Evolutionary conservation across 35 echinoderm and acorn worm species (phyloP).

Genomic region (Ophioderma brevispina): DNA sequence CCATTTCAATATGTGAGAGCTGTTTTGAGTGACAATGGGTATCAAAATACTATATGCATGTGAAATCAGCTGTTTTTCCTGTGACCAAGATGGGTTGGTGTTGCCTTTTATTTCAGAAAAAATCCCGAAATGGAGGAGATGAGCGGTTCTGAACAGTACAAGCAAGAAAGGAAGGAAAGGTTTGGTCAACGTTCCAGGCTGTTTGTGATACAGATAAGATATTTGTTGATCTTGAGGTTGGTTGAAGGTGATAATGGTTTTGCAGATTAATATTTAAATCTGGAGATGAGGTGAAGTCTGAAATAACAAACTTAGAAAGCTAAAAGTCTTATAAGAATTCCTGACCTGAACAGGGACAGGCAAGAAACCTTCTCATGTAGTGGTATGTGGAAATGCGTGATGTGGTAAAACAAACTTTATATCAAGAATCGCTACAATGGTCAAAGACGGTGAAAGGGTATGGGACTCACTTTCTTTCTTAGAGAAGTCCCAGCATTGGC

Average conservation of each 20-base stretch:
- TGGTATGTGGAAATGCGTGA: conserved; percentile 1
- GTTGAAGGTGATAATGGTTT: too few relatives aligned
- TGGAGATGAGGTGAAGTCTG: too few relatives aligned
- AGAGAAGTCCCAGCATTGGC: background rate
- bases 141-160: background rate
- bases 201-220: background rate
- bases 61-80: too few relatives aligned
- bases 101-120: background rate
- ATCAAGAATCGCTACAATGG: conserved; percentile 14
- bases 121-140: background rate
- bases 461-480: too few relatives aligned
- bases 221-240: background rate
- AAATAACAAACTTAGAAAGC: background rate
- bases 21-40: too few relatives aligned
- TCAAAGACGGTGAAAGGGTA: background rate
- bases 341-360: background rate
- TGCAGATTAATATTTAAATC: too few relatives aligned
- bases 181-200: background rate
- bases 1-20: too few relatives aligned
- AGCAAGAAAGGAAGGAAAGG: background rate
- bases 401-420: conserved; percentile 12
- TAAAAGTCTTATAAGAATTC: background rate
- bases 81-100: too few relatives aligned
- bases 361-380: too few relatives aligned
- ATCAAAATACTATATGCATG: too few relatives aligned